Base-by-base conservation (phyloP, 2,888 invertebrate species). In the Neoitamus cyanurus region DNA sequence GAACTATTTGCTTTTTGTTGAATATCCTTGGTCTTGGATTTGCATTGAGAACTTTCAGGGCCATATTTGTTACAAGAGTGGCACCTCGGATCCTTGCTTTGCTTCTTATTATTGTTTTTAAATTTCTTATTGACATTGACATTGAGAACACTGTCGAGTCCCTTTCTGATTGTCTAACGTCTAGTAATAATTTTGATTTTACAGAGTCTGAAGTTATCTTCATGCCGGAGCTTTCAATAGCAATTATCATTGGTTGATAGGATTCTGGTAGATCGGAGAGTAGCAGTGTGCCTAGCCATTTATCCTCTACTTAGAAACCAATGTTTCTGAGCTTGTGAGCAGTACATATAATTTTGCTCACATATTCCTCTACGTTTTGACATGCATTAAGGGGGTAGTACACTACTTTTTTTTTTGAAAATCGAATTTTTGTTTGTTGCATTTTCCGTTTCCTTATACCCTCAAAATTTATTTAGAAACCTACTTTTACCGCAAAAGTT, bases 161-260 rank as follows among this genome's bases (percentile, higher is more conserved):
- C 3, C 5, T 11, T 11, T 46, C 46, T 1, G 46, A n/a, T 3
- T 15, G 0, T 46, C 15, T 46, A 0, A 78, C 70, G 15, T 86
- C 83, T 48, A 83, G 85, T 3, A 85, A 15, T 20, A 85, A 7
- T 28, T 83, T 86, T 1, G 84, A 58, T 78, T 86, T 85, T 1
- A 85, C 34, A 0, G 70, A 48, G n/a, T 85, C 84, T 9, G 31
- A 34, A 0, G 84, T 37, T 1, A 83, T 84, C 0, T 15, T 11
- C 30, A 69, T 37, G 3, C 86, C 83, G 7, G 20, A 84, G 28
- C 70, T 85, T 20, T 86, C 84, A 1, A 85, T 83, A 5, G 73
- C 86, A 58, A 85, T 83, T 48, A 85, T 83, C 86, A 86, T 86
- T 0, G 83, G 83, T 7, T 73, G 31, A n/a, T 82, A 83, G 4